Conservation (phyloP, 2,888 invertebrate species). For the Archips crataeganus region DNA sequence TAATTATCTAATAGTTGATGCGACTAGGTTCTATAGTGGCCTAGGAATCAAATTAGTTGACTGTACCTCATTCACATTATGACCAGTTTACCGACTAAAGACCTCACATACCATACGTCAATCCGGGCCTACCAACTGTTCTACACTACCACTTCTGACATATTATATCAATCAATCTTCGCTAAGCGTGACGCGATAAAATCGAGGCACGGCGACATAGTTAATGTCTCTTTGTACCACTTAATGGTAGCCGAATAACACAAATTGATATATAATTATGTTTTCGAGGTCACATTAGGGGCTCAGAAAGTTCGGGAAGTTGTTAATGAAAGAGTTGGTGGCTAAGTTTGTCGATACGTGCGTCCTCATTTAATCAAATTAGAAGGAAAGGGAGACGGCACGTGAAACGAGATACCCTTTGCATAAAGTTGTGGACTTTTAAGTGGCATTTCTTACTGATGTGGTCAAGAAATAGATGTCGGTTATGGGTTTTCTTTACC, state of each 20-base stretch:
- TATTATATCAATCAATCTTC: constrained; percentile 43
- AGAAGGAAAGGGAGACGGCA: neutral
- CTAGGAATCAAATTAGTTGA: no score
- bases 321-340: constrained; percentile 6
- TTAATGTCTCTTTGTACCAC: constrained; percentile 44
- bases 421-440: no score
- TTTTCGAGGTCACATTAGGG: constrained; percentile 19
- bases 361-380: neutral
- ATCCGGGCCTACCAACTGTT: neutral
- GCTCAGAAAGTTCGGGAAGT: neutral
- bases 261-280: constrained; percentile 43
- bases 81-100: neutral
- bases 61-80: neutral
- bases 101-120: neutral
- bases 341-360: neutral
- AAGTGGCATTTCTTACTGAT: no score
- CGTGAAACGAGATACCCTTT: neutral
- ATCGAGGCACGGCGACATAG: constrained; percentile 39
- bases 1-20: no score
- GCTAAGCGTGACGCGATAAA: constrained; percentile 41
- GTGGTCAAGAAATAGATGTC: neutral
- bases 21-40: no score
- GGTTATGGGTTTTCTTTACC: neutral
- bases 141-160: constrained; percentile 3
- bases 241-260: constrained; percentile 37